These are phyloP conservation scores for Melopsittacus undulatus DNA, from an alignment of 2,797 vertebrate genomes.

Conservation along the genomic window DNA sequence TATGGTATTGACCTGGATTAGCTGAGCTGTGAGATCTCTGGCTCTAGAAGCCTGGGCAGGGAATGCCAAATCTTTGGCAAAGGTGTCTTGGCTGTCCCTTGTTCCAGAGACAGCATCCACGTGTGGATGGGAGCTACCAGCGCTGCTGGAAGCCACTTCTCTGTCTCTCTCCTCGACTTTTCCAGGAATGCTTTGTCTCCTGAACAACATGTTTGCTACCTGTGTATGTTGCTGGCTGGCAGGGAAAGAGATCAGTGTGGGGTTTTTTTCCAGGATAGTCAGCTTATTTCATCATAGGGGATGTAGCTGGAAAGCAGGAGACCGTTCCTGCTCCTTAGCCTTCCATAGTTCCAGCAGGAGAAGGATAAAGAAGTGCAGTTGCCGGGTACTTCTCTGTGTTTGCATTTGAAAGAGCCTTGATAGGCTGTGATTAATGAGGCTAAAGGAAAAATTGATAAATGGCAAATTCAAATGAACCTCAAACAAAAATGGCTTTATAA, in stretches of 20 bases:
- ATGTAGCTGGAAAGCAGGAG: constrained; percentile 35
- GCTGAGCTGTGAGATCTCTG: not conserved
- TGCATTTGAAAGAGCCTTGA: constrained; percentile 67
- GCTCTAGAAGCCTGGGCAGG: not conserved
- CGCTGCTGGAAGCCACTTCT: not conserved
- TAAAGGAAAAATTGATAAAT: constrained; percentile 58
- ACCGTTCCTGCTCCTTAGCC: constrained; percentile 38
- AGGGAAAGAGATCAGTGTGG: not conserved
- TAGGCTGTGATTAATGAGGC: constrained; percentile 73
- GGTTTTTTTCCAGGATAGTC: not conserved
- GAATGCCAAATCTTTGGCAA: not conserved
- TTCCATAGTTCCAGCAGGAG: constrained; percentile 37
- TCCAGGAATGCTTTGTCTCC: not conserved
- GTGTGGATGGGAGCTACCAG: not conserved
- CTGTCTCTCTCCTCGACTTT: not conserved
- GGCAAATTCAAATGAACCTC: constrained; percentile 14
- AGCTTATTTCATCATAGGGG: constrained; percentile 32
- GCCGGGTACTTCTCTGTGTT: constrained; percentile 64
- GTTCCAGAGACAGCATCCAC: not conserved
- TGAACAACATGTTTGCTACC: not conserved
- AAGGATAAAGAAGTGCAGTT: constrained; percentile 54
- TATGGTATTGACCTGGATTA: not conserved
- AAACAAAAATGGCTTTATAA: constrained; percentile 45
- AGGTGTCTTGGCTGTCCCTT: not conserved
- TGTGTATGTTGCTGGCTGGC: not conserved